These are phyloP conservation scores for Agrochola circellaris DNA, from an alignment of 2,888 invertebrate species.

Conservation along the genomic window DNA sequence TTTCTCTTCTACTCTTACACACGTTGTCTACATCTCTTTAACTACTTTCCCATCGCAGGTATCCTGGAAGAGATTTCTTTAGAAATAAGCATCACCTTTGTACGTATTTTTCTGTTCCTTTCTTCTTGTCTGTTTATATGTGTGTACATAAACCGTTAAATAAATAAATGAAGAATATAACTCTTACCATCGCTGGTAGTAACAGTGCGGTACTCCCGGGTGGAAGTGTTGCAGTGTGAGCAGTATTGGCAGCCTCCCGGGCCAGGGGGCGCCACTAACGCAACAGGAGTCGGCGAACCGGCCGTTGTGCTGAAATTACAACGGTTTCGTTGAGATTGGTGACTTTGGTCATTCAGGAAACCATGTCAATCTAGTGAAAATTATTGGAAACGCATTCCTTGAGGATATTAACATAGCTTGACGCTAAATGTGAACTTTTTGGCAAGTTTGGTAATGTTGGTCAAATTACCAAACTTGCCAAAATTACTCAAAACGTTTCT, in stretches of 20 bases:
- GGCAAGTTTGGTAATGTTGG: constrained; percentile 5
- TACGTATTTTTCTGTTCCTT: no score
- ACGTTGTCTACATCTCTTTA: no score
- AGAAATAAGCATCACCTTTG: no score
- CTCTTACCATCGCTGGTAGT: constrained; percentile 76
- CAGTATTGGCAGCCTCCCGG: constrained; percentile 85
- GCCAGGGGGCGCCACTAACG: constrained; percentile 59
- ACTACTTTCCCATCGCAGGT: no score
- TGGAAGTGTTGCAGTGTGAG: constrained; percentile 84
- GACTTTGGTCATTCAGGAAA: not conserved
- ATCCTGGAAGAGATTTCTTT: no score
- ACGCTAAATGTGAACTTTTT: not conserved
- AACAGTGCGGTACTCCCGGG: constrained; percentile 77
- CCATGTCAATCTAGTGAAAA: not conserved
- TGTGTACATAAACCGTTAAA: no score
- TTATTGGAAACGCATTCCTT: not conserved
- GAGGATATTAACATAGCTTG: not conserved
- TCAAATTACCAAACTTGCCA: constrained; percentile 20
- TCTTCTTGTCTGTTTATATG: no score
- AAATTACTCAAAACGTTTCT: not conserved
- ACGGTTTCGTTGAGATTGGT: not conserved
- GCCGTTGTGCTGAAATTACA: constrained; percentile 37
- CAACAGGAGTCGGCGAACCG: constrained; percentile 9
- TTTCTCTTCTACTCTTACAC: no score
- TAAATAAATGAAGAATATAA: no score